Conservation (phyloP, 1,140 invertebrate species). For the Hesperophylax magnus region DNA sequence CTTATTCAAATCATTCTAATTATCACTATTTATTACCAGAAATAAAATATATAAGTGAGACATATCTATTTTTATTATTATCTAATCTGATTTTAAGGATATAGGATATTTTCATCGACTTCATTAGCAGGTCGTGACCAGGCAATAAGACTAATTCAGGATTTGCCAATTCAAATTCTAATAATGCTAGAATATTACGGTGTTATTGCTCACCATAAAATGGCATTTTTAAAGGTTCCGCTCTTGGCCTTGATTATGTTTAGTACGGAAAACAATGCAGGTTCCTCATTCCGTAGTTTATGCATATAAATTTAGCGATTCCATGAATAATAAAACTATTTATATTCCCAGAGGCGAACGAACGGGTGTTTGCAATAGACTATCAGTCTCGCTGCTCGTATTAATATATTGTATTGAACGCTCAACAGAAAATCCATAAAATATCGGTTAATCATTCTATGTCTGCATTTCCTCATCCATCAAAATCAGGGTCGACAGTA, state of each 20-base stretch:
- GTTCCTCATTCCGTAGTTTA: conserved; percentile 40
- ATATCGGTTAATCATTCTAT: neutral
- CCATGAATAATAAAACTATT: conserved; percentile 22
- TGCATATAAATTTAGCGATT: conserved; percentile 20
- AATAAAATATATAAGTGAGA: conserved; percentile 1
- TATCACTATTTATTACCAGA: conserved; percentile 1
- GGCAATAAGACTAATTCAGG: conserved; percentile 7
- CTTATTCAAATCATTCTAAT: neutral
- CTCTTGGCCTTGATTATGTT: conserved; percentile 19
- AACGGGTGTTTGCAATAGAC: neutral
- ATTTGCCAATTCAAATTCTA: neutral
- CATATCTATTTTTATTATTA: neutral
- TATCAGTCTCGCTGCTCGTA: neutral
- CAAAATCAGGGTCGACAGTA: neutral
- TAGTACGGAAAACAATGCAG: conserved; percentile 32
- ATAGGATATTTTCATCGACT: neutral
- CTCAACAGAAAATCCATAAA: conserved; percentile 10
- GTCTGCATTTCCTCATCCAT: conserved; percentile 4
- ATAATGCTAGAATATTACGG: neutral
- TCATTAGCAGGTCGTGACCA: conserved; percentile 7
- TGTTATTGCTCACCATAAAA: conserved; percentile 13
- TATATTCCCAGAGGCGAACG: neutral
- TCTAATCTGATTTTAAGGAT: neutral
- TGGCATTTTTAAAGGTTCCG: conserved; percentile 20
- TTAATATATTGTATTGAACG: neutral